Evolutionary conservation across 2,888 invertebrate species (phyloP).

Genomic region (Leptinotarsa tumamoca): DNA sequence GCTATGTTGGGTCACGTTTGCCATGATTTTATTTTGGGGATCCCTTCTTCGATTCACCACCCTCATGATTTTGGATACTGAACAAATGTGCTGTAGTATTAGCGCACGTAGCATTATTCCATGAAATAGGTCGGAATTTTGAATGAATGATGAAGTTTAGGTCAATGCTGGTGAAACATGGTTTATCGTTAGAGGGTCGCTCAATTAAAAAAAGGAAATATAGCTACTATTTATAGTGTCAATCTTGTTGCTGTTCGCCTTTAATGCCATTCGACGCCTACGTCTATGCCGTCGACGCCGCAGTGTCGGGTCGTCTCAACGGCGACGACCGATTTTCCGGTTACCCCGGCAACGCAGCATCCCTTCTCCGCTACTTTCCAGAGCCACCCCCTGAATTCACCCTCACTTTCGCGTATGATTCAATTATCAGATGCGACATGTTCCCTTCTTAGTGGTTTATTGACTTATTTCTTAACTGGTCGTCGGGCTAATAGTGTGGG

Average conservation of each 20-base stretch:
- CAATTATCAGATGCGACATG: slow-evolving; percentile 64
- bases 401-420: slow-evolving; percentile 60
- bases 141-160: too few relatives aligned
- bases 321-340: slow-evolving; percentile 52
- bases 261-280: background rate
- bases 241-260: background rate
- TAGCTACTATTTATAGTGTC: too few relatives aligned
- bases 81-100: too few relatives aligned
- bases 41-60: too few relatives aligned
- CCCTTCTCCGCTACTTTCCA: slow-evolving; percentile 53
- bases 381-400: slow-evolving; percentile 47
- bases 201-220: background rate
- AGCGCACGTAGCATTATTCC: too few relatives aligned
- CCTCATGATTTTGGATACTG: too few relatives aligned
- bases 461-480: slow-evolving; percentile 61
- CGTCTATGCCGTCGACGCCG: slow-evolving; percentile 46
- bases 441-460: slow-evolving; percentile 62
- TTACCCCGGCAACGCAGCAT: slow-evolving; percentile 65
- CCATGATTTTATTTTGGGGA: too few relatives aligned
- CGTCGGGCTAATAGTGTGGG: slow-evolving; percentile 31
- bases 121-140: too few relatives aligned
- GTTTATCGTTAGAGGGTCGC: background rate
- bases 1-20: too few relatives aligned
- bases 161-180: background rate
- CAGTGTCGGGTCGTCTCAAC: slow-evolving; percentile 52